phyloP scores from a whole-genome alignment of 1,140 invertebrate species.

The Heterodera carotae region DNA sequence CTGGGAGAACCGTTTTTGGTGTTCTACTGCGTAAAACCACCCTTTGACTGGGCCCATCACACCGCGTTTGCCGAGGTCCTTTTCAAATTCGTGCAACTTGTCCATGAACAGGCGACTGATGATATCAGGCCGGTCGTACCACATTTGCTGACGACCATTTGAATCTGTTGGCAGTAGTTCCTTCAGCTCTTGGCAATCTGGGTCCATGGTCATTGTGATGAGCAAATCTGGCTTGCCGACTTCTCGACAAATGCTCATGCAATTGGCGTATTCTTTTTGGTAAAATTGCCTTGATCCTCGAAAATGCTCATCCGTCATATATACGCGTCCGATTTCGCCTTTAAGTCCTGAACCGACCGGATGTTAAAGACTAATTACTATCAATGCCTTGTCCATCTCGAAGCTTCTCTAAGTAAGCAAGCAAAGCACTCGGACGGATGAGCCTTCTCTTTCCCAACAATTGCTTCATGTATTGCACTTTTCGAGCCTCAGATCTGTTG shows the following conservation, averaged over 20 bases:
- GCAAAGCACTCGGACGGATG: neutral
- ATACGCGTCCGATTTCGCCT: neutral
- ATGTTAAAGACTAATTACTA: neutral
- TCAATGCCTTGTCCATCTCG: neutral
- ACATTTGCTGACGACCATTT: neutral
- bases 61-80: neutral
- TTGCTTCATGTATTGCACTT: neutral
- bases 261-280: neutral
- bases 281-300: neutral
- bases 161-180: neutral
- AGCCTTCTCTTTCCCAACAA: neutral
- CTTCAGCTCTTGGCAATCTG: neutral
- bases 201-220: neutral
- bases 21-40: conserved; percentile 3
- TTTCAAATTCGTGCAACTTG: neutral
- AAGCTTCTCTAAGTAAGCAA: neutral
- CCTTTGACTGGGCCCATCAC: conserved; percentile 11
- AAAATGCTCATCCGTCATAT: conserved; percentile 2
- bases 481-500: neutral
- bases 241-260: conserved; percentile 1
- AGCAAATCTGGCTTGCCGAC: neutral
- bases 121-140: neutral
- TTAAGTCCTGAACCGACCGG: neutral
- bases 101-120: neutral
- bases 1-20: neutral